phyloP scores from a whole-genome alignment of 2,113 vertebrate genomes.

The Ivindomyrus marchei region DNA sequence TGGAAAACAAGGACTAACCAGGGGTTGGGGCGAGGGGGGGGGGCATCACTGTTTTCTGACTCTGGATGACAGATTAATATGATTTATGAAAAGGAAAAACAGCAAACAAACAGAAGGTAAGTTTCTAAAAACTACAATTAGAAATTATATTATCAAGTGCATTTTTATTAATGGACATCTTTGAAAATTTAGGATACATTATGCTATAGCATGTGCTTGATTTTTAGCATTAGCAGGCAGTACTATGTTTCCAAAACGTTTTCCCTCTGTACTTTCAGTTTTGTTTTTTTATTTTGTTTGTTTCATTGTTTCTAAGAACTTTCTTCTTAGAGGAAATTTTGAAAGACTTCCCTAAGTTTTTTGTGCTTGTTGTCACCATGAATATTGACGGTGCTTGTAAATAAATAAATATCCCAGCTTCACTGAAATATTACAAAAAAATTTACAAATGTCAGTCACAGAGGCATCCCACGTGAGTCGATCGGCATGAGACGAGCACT shows the following conservation, averaged over 20 bases:
- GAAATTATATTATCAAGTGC: not conserved
- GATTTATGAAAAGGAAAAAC: not conserved
- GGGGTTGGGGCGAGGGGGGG: too few species aligned
- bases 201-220: not conserved
- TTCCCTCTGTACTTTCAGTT: not conserved
- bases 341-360: not conserved
- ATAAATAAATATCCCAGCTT: slow-evolving; percentile 31
- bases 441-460: slow-evolving; percentile 34
- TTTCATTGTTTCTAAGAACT: not conserved
- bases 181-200: not conserved
- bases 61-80: not conserved
- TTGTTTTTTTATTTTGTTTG: not conserved
- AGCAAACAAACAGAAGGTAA: not conserved
- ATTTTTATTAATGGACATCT: not conserved
- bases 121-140: not conserved
- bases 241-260: not conserved
- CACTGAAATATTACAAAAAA: slow-evolving; percentile 42
- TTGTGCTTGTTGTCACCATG: slow-evolving; percentile 30
- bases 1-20: not conserved
- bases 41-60: not conserved
- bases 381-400: slow-evolving; percentile 31
- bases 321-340: slow-evolving; percentile 17
- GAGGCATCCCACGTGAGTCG: slow-evolving; percentile 26
- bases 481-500: slow-evolving; percentile 29
- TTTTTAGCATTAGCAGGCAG: not conserved